Evolutionary conservation across 1,140 invertebrate species (phyloP).

Genomic region (Halyomorpha halys): DNA sequence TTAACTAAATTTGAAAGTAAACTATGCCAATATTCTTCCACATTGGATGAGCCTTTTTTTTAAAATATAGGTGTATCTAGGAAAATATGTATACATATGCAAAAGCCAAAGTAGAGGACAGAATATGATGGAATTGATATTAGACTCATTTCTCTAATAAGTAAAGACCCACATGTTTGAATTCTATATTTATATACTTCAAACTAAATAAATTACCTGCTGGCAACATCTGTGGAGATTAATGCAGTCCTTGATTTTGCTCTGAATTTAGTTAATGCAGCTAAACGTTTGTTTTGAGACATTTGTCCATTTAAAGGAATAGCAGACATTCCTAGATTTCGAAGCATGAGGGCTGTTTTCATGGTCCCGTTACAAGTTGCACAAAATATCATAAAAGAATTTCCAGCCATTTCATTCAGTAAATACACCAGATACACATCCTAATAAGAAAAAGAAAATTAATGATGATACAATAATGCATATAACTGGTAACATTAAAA

Average conservation of each 20-base stretch:
- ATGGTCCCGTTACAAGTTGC: slow-evolving; percentile 88
- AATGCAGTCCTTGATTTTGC: slow-evolving; percentile 75
- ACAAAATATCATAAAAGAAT: slow-evolving; percentile 96
- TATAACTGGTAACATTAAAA: too few relatives aligned
- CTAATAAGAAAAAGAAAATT: slow-evolving; percentile 37
- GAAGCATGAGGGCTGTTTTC: slow-evolving; percentile 72
- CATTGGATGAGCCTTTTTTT: too few relatives aligned
- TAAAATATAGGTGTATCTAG: too few relatives aligned
- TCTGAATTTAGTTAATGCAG: slow-evolving; percentile 87
- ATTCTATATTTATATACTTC: neutral
- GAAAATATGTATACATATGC: too few relatives aligned
- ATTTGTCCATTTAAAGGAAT: slow-evolving; percentile 97
- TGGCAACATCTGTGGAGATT: slow-evolving; percentile 96
- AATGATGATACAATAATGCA: slow-evolving; percentile 27
- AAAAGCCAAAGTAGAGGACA: too few relatives aligned
- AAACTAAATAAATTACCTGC: slow-evolving; percentile 50
- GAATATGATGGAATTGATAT: too few relatives aligned
- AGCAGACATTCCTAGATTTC: slow-evolving; percentile 79
- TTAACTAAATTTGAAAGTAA: too few relatives aligned
- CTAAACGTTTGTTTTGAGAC: slow-evolving; percentile 86
- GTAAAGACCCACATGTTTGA: neutral
- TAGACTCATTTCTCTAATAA: too few relatives aligned
- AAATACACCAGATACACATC: slow-evolving; percentile 95
- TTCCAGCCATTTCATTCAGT: slow-evolving; percentile 89
- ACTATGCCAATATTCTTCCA: too few relatives aligned